Evolutionary conservation across 2,888 invertebrate species (phyloP), one percentile per base, ranked within the genome.

Genomic region (Spodoptera picta): DNA sequence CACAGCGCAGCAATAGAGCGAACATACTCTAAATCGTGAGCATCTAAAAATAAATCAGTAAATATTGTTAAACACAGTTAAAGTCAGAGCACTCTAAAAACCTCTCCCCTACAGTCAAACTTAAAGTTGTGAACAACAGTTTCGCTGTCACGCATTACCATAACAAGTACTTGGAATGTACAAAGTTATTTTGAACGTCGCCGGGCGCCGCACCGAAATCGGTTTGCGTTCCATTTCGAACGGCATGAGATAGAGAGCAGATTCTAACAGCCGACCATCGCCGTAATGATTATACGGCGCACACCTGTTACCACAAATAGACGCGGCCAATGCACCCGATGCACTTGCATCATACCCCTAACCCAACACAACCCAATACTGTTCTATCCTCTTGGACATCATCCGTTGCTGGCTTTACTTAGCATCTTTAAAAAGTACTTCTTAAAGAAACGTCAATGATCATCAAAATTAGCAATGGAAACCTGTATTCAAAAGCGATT

Each of bases 301-400:
- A 60, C 91, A 91, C 90, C 91, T 91, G 91, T 78, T 80, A 70
- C 83, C 84, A 57, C 75, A 88, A 90, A 91, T 92, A 92, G 84
- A 55, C 7, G 46, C 74, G 91, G 89, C 76, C 91, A 87, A 83
- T 90, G 91, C 90, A 89, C 91, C 82, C 85, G 42, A 81, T 83
- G 82, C 83, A 87, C 83, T 83, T 84, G 81, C 84, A 75, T 56
- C 60, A 64, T 65, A 72, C 65, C 51, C 45, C 41, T 44, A 78
- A 47, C 23, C 50, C 43, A 4, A 7, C 19, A 53, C 6, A 24
- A 56, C 4, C 6, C 2, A 0, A 6, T 14, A 19, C 59, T 7
- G 54, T 24, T 4, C 0, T 27, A 53, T 14, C 42, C 1, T 1
- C 1, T 1, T 42, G 0, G 24, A 42, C 6, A 36, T 6, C 7